Evolutionary conservation across 2,888 invertebrate species (phyloP), one percentile per base, ranked within the genome.

Genomic region (Conistra vaccinii): DNA sequence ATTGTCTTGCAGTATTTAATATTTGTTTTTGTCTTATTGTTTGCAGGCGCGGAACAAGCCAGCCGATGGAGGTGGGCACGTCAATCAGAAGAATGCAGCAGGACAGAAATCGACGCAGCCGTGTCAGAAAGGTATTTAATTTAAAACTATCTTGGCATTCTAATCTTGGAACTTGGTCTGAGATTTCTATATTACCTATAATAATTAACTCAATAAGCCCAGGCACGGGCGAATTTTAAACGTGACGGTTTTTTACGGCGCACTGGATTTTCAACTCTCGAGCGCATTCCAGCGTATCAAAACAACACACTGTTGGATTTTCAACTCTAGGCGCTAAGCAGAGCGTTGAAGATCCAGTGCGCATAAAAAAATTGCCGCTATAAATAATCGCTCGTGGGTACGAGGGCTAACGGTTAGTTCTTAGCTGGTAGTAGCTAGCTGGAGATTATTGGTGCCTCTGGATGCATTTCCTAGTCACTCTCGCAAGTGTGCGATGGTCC

Each of bases 41-140:
- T 95, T 92, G 1, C 95, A 98, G 98, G 98, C 98, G 86, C 97
- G 98, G 91, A 98, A 98, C 96, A 98, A 98, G 95, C 98, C 98
- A 71, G 98, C 98, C 0, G 98, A 98, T 90, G 98, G 98, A 20
- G 96, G 97, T 73, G 97, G 98, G 57, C 98, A 98, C 86, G 97
- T 97, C 78, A 97, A 97, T 86, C 98, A 98, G 92, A 98, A 98
- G 92, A 97, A 97, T 73, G 96, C 97, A 62, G 95, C 97, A 2
- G 97, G 97, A n/a, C 97, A 97, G 85, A 97, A 98, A 91, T 95
- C 97, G 51, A 97, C 97, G 26, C 92, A 95, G 20, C 91, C 96
- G 3, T 96, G 97, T 89, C 97, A 96, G 86, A 97, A 94, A 97
- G 97, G 95, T 96, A 70, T 20, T 6, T 20, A 35, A 45, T 17